phyloP scores from a whole-genome alignment of 2,888 invertebrate genomes.

The Mayetiola destructor region DNA sequence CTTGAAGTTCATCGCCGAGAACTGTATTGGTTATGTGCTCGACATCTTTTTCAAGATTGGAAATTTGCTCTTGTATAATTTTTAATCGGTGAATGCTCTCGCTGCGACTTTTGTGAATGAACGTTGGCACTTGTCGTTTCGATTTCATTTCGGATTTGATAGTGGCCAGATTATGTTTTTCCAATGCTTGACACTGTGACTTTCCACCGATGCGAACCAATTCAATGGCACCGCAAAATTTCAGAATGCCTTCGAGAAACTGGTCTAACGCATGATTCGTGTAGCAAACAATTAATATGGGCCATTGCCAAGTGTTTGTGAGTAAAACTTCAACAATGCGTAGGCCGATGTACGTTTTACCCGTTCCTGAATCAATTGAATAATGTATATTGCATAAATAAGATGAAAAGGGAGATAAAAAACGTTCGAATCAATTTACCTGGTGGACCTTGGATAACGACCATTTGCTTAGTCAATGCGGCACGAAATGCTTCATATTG shows the following conservation, averaged over 20 bases:
- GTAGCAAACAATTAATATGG: conserved; percentile 11
- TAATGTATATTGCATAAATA: not conserved
- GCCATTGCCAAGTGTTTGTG: conserved; percentile 34
- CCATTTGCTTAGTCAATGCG: conserved; percentile 51
- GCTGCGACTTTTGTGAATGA: not conserved
- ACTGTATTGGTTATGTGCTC: not conserved
- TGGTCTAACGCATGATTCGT: conserved; percentile 72
- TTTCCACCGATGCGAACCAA: conserved; percentile 44
- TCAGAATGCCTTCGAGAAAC: conserved; percentile 52
- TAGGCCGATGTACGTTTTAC: conserved; percentile 60
- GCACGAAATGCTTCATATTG: conserved; percentile 49
- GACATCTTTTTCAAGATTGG: not conserved
- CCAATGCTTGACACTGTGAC: conserved; percentile 41
- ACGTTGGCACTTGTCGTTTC: not conserved
- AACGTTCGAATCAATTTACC: not conserved
- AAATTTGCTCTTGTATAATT: not conserved
- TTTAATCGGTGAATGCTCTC: not conserved
- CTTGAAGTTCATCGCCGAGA: not conserved
- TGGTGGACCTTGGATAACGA: conserved; percentile 64
- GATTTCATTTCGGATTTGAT: not conserved
- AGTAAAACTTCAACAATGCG: conserved; percentile 51
- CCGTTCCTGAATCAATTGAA: conserved; percentile 42
- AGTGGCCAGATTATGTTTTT: conserved; percentile 28
- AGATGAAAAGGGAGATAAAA: not conserved
- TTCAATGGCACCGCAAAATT: conserved; percentile 40